Conservation (phyloP, 2,888 invertebrate species). For the Sarcophaga variegata region DNA sequence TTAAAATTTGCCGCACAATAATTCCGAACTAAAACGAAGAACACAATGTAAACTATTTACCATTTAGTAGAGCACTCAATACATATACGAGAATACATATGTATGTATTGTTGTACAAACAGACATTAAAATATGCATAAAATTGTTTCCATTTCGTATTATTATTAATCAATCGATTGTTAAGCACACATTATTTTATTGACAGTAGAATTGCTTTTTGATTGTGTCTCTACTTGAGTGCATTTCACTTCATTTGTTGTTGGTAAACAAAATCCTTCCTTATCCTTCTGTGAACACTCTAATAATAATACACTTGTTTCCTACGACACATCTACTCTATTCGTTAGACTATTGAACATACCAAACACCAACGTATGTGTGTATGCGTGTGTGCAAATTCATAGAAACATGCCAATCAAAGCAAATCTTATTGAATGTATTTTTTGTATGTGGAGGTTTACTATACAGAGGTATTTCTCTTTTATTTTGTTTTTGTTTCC, state of each 20-base stretch:
- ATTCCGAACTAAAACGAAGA: too few relatives aligned
- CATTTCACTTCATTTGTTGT: constrained; percentile 27
- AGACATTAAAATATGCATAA: background rate
- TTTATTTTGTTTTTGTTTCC: too few relatives aligned
- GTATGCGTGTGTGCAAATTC: background rate
- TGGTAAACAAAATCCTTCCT: constrained; percentile 18
- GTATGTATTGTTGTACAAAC: too few relatives aligned
- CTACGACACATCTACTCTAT: background rate
- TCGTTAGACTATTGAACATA: background rate
- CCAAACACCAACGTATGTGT: background rate
- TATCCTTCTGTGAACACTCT: background rate
- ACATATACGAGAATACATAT: too few relatives aligned
- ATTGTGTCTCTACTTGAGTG: constrained; percentile 52
- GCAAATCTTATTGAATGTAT: background rate
- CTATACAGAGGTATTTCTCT: too few relatives aligned
- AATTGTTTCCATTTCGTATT: background rate
- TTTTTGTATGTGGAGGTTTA: background rate
- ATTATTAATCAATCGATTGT: constrained; percentile 10
- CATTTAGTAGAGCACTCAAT: too few relatives aligned
- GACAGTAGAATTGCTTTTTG: constrained; percentile 58
- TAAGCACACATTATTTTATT: constrained; percentile 23
- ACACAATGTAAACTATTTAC: too few relatives aligned
- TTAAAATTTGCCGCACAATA: too few relatives aligned
- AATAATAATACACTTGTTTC: constrained; percentile 4
- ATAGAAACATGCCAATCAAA: constrained; percentile 7